These are phyloP conservation scores for Himalopsyche kuldschensis DNA, from an alignment of 2,888 invertebrate genomes.

Conservation along the genomic window DNA sequence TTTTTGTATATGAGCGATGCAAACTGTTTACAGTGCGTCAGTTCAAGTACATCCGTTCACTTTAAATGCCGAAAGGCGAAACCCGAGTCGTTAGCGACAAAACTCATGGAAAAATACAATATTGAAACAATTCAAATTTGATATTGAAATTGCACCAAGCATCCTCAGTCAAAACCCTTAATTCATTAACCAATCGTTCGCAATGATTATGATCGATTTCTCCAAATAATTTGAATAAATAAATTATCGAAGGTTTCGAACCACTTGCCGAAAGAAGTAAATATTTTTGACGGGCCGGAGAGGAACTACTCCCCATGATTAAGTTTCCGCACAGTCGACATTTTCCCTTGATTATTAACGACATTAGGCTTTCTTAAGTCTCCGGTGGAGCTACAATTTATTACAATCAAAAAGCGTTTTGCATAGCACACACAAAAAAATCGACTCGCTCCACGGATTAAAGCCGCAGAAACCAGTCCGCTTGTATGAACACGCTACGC, in stretches of 20 bases:
- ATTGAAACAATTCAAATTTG: too few species aligned
- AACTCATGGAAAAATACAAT: too few species aligned
- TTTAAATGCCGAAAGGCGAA: too few species aligned
- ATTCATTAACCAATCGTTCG: too few species aligned
- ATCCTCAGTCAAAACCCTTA: too few species aligned
- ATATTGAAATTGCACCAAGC: too few species aligned
- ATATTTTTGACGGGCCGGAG: constrained; percentile 22
- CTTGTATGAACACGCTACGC: background rate
- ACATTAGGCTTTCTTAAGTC: constrained; percentile 25
- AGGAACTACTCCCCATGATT: constrained; percentile 24
- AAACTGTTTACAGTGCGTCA: too few species aligned
- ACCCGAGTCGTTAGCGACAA: too few species aligned
- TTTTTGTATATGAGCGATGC: too few species aligned
- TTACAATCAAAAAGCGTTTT: background rate
- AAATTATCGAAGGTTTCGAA: background rate
- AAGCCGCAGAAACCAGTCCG: background rate
- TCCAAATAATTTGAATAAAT: too few species aligned
- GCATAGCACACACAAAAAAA: background rate
- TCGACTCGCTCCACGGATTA: background rate
- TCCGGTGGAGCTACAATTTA: background rate
- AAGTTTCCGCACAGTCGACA: constrained; percentile 23
- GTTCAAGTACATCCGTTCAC: too few species aligned
- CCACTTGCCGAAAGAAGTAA: background rate
- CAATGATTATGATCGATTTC: too few species aligned
- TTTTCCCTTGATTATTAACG: constrained; percentile 35